Evolutionary conservation across 64 coral and sea anemone species (phyloP).

Genomic region (Porites australiensis): DNA sequence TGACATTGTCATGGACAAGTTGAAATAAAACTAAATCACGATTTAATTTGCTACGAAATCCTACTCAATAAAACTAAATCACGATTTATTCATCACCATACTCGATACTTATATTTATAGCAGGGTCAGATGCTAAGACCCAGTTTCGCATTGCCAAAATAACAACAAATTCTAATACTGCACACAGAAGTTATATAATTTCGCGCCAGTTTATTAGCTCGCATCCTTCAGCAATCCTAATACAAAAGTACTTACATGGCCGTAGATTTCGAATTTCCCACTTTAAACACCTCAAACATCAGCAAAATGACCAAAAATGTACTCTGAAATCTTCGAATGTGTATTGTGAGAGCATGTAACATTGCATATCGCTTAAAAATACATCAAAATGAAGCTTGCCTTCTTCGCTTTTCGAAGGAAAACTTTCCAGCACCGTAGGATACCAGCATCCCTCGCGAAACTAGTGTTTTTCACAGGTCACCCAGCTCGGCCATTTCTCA

Average conservation of each 20-base stretch:
- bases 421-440: not conserved
- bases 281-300: slow-evolving; percentile 1
- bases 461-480: not conserved
- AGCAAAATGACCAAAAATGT: slow-evolving; percentile 4
- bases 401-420: not conserved
- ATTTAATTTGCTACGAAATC: not conserved
- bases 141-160: not conserved
- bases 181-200: not conserved
- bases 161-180: not conserved
- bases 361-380: not conserved
- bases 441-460: not conserved
- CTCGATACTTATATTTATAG: too few relatives aligned
- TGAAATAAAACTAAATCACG: not conserved
- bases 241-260: not conserved
- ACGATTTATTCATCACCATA: too few relatives aligned
- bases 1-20: not conserved
- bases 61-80: not conserved
- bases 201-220: not conserved
- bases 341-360: not conserved
- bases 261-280: slow-evolving; percentile 18
- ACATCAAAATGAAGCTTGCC: not conserved
- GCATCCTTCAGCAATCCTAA: not conserved
- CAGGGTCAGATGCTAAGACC: not conserved
- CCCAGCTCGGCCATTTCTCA: not conserved
- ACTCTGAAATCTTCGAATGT: slow-evolving; percentile 18